Evolutionary conservation across 1,140 invertebrate species (phyloP).

Genomic region (Dinothrombium tinctorium): DNA sequence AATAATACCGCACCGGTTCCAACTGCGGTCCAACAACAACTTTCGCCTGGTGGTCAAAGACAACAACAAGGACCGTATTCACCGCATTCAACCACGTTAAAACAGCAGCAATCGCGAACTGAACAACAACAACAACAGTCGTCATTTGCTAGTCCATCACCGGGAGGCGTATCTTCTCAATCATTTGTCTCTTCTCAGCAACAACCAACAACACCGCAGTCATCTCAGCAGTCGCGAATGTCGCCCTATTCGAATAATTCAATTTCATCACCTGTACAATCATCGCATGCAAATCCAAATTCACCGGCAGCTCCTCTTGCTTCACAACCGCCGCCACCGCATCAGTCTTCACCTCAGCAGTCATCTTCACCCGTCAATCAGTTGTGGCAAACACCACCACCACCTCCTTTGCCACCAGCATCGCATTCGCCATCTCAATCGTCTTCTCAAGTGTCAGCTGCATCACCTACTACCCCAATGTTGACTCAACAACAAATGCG

Average conservation of each 20-base stretch:
- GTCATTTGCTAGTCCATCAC: conserved; percentile 8
- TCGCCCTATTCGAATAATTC: conserved; percentile 3
- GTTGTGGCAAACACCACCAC: no score
- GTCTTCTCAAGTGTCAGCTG: neutral
- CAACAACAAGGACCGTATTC: no score
- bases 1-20: no score
- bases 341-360: neutral
- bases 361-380: conserved; percentile 2
- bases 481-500: conserved; percentile 2
- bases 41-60: no score
- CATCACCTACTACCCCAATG: neutral
- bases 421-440: neutral
- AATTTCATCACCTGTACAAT: conserved; percentile 1
- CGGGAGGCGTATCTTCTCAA: neutral
- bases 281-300: neutral
- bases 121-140: conserved; percentile 1
- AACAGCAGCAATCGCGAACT: no score
- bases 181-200: neutral
- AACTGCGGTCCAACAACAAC: no score
- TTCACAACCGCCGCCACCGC: conserved; percentile 1
- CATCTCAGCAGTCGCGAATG: conserved; percentile 6
- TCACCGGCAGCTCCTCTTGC: conserved; percentile 5
- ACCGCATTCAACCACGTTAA: neutral
- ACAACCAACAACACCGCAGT: neutral
- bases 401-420: neutral